These are phyloP conservation scores for Globicephala melas DNA, from an alignment of 2,113 vertebrate species.

Conservation along the genomic window DNA sequence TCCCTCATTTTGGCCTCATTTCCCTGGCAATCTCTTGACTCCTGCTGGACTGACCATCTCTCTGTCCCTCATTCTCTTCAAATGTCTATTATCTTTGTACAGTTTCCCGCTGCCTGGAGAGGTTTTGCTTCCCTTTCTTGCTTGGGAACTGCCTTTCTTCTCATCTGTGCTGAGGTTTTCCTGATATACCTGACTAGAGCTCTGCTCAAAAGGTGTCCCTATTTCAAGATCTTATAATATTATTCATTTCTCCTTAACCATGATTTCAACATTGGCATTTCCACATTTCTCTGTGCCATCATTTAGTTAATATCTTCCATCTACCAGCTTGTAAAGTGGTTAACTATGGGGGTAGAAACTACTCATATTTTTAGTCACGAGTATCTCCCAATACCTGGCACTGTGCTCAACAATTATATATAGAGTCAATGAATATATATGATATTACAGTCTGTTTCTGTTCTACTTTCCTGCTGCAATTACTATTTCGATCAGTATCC, in stretches of 20 bases:
- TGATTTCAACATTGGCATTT: neutral
- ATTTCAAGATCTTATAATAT: neutral
- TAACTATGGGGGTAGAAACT: neutral
- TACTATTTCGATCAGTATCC: neutral
- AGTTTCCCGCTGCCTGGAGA: neutral
- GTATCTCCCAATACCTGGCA: neutral
- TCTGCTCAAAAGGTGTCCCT: accelerated
- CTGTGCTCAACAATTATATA: neutral
- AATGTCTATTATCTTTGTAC: neutral
- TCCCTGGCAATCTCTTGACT: neutral
- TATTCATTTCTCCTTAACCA: neutral
- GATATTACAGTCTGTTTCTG: neutral
- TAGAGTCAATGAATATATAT: neutral
- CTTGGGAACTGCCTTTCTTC: neutral
- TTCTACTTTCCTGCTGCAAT: neutral
- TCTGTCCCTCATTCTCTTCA: neutral
- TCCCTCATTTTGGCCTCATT: neutral
- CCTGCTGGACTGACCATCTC: neutral
- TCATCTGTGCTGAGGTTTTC: neutral
- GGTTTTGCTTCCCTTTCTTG: neutral
- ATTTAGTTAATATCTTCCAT: neutral
- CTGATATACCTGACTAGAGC: neutral
- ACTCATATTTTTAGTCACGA: accelerated
- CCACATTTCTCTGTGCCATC: neutral
- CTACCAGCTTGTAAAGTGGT: neutral